Evolutionary conservation across 2,888 invertebrate genomes (phyloP).

Genomic region (Unio pictorum): DNA sequence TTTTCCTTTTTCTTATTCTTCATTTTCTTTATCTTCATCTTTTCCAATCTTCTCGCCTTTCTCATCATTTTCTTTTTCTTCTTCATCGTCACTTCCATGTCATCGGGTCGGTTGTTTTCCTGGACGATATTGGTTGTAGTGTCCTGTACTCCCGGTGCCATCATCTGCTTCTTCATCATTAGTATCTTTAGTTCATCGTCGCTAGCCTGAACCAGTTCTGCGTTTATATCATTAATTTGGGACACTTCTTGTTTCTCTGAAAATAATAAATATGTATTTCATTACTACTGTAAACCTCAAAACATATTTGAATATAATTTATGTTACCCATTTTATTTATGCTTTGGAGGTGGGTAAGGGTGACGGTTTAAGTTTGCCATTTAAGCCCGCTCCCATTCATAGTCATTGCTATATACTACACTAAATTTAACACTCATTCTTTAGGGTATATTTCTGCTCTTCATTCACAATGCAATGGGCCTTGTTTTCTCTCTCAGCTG

Average conservation of each 20-base stretch:
- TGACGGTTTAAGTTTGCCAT: no score
- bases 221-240: conserved; percentile 7
- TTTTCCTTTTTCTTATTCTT: conserved; percentile 12
- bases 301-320: no score
- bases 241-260: background rate
- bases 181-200: conserved; percentile 25
- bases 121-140: conserved; percentile 8
- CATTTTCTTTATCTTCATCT: conserved; percentile 29
- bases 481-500: no score
- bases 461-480: no score
- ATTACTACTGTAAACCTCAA: no score
- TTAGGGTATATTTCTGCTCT: no score
- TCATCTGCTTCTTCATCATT: conserved; percentile 34
- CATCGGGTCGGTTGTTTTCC: conserved; percentile 9
- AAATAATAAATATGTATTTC: background rate
- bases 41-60: conserved; percentile 23
- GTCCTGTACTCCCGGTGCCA: conserved; percentile 12
- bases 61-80: conserved; percentile 33
- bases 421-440: no score
- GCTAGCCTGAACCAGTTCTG: conserved; percentile 27
- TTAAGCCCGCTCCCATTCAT: no score
- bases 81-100: conserved; percentile 15
- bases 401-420: no score
- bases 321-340: no score
- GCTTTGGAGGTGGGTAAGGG: no score